Base-by-base conservation (phyloP, 2,888 invertebrate species). In the Lycocerus yunnanus region DNA sequence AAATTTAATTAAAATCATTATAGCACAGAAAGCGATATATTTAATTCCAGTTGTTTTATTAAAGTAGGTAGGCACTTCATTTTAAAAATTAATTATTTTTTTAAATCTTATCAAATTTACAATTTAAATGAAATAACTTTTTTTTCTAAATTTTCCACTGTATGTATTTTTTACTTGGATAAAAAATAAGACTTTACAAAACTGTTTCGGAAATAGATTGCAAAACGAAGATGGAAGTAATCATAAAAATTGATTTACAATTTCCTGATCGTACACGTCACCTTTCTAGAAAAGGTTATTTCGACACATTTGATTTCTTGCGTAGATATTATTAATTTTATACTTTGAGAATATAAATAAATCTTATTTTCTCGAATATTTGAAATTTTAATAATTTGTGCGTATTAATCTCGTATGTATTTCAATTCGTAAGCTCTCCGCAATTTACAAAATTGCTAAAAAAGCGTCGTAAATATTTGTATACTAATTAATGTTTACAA, bases 191-290 rank as follows among this genome's bases (percentile, higher is more conserved):
- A 43, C 43, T 43, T 43, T n/a, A 43, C n/a, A 18, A 18, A 63
- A 63, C 20, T 63, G 15, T 16, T 63, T n/a, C 61, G 61, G 61
- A 63, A 63, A 63, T 63, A 63, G 20, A 6, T 63, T n/a, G 61
- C 61, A 14, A 63, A 63, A 63, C 20, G 61, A 63, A 63, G 20
- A 20, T 20, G 16, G 18, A 15, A 63, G 61, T 63, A 63, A 63
- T 63, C 61, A 63, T 63, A 63, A 63, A 63, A 63, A 18, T 15
- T 63, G 61, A 63, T 63, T 63, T 63, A 63, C 20, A 63, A 63
- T 63, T 63, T 63, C 61, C 61, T 63, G n/a, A 63, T 63, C 61
- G 61, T 18, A 20, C 16, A 20, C 43, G 43, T 43, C 43, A 43
- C 43, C 43, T 43, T 43, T 43, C n/a, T 6, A n/a, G 43, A 43